A percentile compares a stretch with the other conserved stretches of the same genome.
phyloP scores from a whole-genome alignment of 2,888 invertebrate genomes.

The Myopa tessellatipennis region DNA sequence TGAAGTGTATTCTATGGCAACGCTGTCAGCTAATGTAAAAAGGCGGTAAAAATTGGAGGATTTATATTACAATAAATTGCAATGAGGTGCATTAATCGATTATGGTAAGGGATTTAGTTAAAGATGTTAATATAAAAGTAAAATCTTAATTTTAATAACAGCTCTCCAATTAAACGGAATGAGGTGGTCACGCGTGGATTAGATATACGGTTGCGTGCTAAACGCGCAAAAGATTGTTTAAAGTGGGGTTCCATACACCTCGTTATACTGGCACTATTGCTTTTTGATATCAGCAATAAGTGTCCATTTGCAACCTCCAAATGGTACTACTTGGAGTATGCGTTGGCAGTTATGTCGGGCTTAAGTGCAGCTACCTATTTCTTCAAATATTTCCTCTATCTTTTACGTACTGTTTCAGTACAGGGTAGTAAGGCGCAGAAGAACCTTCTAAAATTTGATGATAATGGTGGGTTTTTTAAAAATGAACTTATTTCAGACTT shows the following conservation, averaged over 20 bases:
- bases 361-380: conserved; percentile 71
- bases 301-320: conserved; percentile 55
- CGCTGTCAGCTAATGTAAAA: too few relatives aligned
- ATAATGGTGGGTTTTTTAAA: conserved; percentile 55
- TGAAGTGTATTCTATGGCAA: too few relatives aligned
- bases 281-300: conserved; percentile 61
- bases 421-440: conserved; percentile 70
- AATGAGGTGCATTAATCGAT: neutral
- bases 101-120: neutral
- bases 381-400: conserved; percentile 68
- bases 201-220: conserved; percentile 56
- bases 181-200: conserved; percentile 56
- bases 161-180: conserved; percentile 53
- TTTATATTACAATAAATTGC: too few relatives aligned
- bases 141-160: neutral
- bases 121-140: too few relatives aligned
- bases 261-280: conserved; percentile 55
- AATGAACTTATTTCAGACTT: neutral
- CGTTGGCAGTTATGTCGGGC: conserved; percentile 66
- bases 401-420: conserved; percentile 67
- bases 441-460: conserved; percentile 70
- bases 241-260: conserved; percentile 64
- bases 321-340: conserved; percentile 69
- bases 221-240: conserved; percentile 57
- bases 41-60: too few relatives aligned